Evolutionary conservation across 2,888 invertebrate species (phyloP), one percentile per base, ranked within the genome.

Genomic region (Caenorhabditis sp.): DNA sequence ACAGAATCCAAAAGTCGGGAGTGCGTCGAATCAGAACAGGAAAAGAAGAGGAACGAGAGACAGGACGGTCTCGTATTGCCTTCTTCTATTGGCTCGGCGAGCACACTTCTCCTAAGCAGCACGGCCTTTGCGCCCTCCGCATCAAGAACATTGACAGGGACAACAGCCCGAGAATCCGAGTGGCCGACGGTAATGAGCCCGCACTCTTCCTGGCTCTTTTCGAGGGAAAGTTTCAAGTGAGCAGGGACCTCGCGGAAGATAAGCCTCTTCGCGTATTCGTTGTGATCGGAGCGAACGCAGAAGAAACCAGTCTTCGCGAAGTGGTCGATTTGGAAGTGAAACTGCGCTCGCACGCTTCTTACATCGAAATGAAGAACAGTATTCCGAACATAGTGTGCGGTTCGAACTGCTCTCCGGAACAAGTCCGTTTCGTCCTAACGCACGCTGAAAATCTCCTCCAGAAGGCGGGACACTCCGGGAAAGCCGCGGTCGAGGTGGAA

Each of bases 1-100:
- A 87, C 68, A 43, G 86, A 50, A 75, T 87, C 30, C 83, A 87
- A 46, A 70, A 81, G 41, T 78, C 79, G 17, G 84, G 84, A 15
- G 80, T 86, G n/a, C 76, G 84, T 22, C 41, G 78, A 3, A 53
- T 81, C 8, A 56, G 68, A 26, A 80, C 79, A 0, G 83, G 80
- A 17, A 68, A 65, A 43, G 78, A 73, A 15, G 56, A 59, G 7
- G 83, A 82, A 20, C 61, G 83, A 41, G 84, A 86, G 48, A 87
- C 86, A 8, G 87, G 87, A 22, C 58, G 87, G 35, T 73, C 83
- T 20, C 53, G 87, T 32, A 65, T 80, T 6, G 83, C 83, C 8
- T 87, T 80, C 62, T 87, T 87, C 78, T 86, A 87, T 56, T 87
- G 87, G 87, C 70, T 87, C 22, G 87, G 87, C 20, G 68, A 80